These are phyloP conservation scores for Wasmannia auropunctata DNA, from an alignment of 1,140 invertebrate genomes.

Conservation along the genomic window DNA sequence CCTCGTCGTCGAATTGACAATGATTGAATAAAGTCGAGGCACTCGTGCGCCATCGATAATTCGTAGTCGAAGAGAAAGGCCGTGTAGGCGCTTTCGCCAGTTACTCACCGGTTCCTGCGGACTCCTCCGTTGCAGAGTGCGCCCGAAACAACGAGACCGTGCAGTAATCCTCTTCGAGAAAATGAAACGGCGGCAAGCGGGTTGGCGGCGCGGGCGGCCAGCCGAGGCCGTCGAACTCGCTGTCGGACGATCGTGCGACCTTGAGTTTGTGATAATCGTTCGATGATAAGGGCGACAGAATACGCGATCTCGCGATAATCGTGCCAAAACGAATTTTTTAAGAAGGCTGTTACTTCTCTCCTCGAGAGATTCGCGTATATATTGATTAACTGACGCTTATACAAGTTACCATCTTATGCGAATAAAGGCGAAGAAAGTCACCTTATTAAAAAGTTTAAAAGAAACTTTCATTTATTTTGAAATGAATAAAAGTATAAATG, in stretches of 20 bases:
- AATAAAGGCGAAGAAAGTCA: not conserved
- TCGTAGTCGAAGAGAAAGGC: slow-evolving; percentile 67
- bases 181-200: slow-evolving; percentile 35
- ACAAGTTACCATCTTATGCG: too few relatives aligned
- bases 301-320: slow-evolving; percentile 6
- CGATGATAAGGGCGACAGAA: slow-evolving; percentile 37
- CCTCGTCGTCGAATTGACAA: slow-evolving; percentile 28
- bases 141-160: slow-evolving; percentile 20
- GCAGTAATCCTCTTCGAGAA: slow-evolving; percentile 51
- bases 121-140: slow-evolving; percentile 30
- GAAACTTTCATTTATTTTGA: not conserved
- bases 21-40: slow-evolving; percentile 20
- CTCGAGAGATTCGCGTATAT: not conserved
- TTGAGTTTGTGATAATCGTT: slow-evolving; percentile 54
- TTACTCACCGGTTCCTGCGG: slow-evolving; percentile 28
- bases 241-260: slow-evolving; percentile 42
- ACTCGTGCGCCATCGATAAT: slow-evolving; percentile 52
- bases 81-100: slow-evolving; percentile 64
- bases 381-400: not conserved
- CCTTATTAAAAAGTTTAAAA: not conserved
- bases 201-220: too few relatives aligned
- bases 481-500: too few relatives aligned
- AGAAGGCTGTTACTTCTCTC: not conserved
- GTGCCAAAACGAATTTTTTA: not conserved
- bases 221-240: slow-evolving; percentile 15